These are phyloP conservation scores for Machaerirhynchus nigripectus DNA, from an alignment of 2,113 vertebrate species.

Conservation along the genomic window DNA sequence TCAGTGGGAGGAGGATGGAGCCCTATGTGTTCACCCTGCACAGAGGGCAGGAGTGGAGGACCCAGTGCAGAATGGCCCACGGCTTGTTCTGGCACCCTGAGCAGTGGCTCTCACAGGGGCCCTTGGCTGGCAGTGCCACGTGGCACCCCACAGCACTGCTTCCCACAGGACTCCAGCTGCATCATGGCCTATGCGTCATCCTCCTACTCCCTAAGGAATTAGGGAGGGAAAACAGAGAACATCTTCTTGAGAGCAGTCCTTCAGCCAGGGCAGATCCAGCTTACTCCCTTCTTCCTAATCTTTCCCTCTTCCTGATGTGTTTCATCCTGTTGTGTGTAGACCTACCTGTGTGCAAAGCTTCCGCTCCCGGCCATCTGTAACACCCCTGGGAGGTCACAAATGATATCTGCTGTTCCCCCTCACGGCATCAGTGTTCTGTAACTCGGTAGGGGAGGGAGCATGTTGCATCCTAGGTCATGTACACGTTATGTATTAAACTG, in stretches of 20 bases:
- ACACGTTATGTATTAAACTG: neutral
- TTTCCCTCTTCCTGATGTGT: neutral
- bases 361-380: neutral
- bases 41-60: neutral
- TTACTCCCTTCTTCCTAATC: neutral
- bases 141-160: neutral
- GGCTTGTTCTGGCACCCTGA: neutral
- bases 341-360: neutral
- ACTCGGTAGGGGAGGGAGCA: neutral
- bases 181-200: neutral
- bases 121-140: neutral
- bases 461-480: neutral
- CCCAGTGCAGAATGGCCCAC: fast-evolving
- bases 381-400: neutral
- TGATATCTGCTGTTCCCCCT: neutral
- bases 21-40: fast-evolving
- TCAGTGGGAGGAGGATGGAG: neutral
- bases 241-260: neutral
- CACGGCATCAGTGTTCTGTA: fast-evolving
- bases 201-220: neutral
- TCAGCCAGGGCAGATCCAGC: neutral
- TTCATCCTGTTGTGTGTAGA: neutral
- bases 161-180: neutral
- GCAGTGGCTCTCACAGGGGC: neutral
- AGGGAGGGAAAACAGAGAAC: neutral